These are phyloP conservation scores for Pecten maximus DNA, from an alignment of 2,888 invertebrate genomes.

Conservation along the genomic window DNA sequence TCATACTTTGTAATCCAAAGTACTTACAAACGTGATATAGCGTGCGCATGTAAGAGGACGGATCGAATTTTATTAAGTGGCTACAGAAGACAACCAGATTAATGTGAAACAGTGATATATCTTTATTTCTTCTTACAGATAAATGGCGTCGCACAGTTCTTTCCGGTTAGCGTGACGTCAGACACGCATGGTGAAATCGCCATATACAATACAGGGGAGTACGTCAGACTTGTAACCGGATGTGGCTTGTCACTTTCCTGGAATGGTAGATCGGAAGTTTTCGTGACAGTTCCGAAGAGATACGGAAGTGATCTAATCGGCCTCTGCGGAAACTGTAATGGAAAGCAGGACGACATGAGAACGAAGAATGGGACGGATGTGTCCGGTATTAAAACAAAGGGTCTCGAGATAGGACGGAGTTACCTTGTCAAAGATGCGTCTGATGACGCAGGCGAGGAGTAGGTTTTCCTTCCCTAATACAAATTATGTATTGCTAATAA, in stretches of 20 bases:
- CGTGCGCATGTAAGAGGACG: neutral
- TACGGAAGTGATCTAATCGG: constrained; percentile 53
- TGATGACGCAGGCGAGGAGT: neutral
- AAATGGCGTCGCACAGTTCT: constrained; percentile 45
- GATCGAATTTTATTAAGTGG: neutral
- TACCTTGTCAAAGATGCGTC: constrained; percentile 1
- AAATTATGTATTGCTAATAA: no score
- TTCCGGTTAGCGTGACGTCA: constrained; percentile 43
- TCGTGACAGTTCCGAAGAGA: constrained; percentile 52
- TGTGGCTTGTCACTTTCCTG: constrained; percentile 57
- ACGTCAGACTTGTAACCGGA: constrained; percentile 49
- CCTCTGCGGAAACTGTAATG: constrained; percentile 62
- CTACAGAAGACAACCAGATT: neutral
- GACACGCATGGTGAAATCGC: constrained; percentile 35
- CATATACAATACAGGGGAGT: constrained; percentile 50
- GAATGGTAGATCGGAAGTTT: constrained; percentile 53
- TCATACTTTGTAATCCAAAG: neutral
- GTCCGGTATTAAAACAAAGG: constrained; percentile 37
- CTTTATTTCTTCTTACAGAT: constrained; percentile 37
- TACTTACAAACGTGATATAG: neutral
- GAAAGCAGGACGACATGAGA: constrained; percentile 53
- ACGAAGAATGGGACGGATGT: constrained; percentile 54
- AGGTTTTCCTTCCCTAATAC: neutral
- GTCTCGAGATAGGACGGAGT: neutral
- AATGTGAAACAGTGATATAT: constrained; percentile 14